Percentiles rank a stretch among this genome's conserved stretches.
Conservation (phyloP, 2,113 vertebrate species). For the Forbesichthys papilliferus region DNA sequence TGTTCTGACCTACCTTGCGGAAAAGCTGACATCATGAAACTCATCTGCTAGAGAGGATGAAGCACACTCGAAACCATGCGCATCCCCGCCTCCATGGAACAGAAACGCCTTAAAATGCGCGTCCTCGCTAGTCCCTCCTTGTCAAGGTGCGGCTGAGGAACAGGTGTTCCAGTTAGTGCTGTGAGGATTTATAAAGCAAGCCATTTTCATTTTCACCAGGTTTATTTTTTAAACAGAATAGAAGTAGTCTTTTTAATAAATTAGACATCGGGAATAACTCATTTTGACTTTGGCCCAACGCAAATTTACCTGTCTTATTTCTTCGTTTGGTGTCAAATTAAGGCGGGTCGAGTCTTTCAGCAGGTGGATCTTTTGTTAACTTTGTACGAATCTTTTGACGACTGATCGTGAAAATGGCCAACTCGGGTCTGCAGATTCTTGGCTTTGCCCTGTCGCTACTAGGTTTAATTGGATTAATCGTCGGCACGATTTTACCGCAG, state of each 20-base stretch:
- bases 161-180: conserved; percentile 59
- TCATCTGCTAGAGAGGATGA: conserved; percentile 12
- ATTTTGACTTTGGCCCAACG: no score
- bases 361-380: conserved; percentile 40
- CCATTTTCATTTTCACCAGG: fast-evolving
- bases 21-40: conserved; percentile 65
- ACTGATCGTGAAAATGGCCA: conserved; percentile 78
- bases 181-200: background rate
- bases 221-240: background rate
- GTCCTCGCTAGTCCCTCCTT: conserved; percentile 42
- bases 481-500: conserved; percentile 84
- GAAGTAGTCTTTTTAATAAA: background rate
- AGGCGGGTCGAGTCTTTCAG: conserved; percentile 1
- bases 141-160: conserved; percentile 65
- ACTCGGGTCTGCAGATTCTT: conserved; percentile 85
- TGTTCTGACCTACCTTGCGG: no score
- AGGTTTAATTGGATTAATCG: conserved; percentile 79
- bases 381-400: background rate
- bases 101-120: conserved; percentile 67
- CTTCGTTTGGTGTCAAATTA: background rate
- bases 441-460: conserved; percentile 81
- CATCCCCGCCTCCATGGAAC: conserved; percentile 53
- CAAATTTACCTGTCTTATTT: no score
- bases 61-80: conserved; percentile 69
- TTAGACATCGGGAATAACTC: no score